Conservation (phyloP, 2,797 vertebrate genomes). For the Tragopan temminckii region DNA sequence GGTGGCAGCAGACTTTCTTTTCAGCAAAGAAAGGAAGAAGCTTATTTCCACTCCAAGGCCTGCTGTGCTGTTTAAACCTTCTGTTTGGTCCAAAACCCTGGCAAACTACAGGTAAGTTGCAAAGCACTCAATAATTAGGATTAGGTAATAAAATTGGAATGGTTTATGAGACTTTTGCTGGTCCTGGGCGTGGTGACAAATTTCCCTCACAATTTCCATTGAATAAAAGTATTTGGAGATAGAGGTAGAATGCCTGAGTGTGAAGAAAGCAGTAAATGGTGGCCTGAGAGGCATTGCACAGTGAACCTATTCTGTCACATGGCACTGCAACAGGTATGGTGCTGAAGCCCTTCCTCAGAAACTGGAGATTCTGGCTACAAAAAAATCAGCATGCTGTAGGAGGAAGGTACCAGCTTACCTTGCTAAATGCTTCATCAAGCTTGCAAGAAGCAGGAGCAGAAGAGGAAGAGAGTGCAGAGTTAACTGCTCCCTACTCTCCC, state of each 20-base stretch:
- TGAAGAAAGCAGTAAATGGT: neutral
- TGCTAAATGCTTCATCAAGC: neutral
- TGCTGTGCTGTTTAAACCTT: neutral
- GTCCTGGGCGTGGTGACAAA: slow-evolving; percentile 20
- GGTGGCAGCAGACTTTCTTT: neutral
- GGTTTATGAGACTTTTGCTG: neutral
- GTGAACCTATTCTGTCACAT: neutral
- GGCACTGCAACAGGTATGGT: too few relatives aligned
- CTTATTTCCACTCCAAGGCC: neutral
- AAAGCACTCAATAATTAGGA: slow-evolving; percentile 33
- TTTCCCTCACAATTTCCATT: slow-evolving; percentile 5
- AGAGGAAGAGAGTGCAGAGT: neutral
- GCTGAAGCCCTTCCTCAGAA: neutral
- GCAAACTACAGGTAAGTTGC: neutral
- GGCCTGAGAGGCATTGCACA: neutral
- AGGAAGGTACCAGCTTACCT: neutral
- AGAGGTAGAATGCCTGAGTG: neutral
- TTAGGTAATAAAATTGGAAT: slow-evolving; percentile 40
- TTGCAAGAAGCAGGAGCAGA: neutral
- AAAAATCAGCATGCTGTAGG: neutral
- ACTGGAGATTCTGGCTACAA: neutral
- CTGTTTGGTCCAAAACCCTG: neutral
- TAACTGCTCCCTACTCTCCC: neutral
- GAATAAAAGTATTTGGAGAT: slow-evolving; percentile 6
- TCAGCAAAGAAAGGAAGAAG: neutral